Evolutionary conservation across 2,888 invertebrate species (phyloP).

Genomic region (Craniophora ligustri): DNA sequence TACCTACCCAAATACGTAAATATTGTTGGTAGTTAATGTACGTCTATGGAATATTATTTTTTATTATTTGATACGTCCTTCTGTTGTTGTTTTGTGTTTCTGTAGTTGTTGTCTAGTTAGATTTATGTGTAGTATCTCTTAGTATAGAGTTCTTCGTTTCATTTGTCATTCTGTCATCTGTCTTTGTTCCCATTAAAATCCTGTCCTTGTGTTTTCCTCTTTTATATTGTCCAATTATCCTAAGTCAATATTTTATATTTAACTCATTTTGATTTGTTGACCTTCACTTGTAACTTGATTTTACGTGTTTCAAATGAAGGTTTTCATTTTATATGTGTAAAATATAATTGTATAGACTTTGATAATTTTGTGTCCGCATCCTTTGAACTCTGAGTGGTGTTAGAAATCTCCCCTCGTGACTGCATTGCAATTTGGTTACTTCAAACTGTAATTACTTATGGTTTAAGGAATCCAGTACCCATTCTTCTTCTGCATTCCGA

Average conservation of each 20-base stretch:
- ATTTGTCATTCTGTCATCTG: slow-evolving; percentile 55
- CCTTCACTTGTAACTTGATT: slow-evolving; percentile 72
- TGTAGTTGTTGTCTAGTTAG: slow-evolving; percentile 61
- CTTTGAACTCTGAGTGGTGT: slow-evolving; percentile 79
- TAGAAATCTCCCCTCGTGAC: slow-evolving; percentile 88
- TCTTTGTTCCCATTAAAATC: slow-evolving; percentile 53
- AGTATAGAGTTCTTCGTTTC: slow-evolving; percentile 56
- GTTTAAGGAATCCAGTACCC: slow-evolving; percentile 87
- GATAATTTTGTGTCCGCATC: slow-evolving; percentile 58
- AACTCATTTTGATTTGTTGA: slow-evolving; percentile 62
- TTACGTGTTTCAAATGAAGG: slow-evolving; percentile 72
- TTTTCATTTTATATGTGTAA: slow-evolving; percentile 63
- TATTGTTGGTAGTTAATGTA: slow-evolving; percentile 37
- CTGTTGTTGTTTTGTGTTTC: slow-evolving; percentile 51
- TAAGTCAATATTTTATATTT: slow-evolving; percentile 66
- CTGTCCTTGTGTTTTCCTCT: slow-evolving; percentile 51
- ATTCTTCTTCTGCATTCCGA: slow-evolving; percentile 81
- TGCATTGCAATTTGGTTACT: slow-evolving; percentile 89
- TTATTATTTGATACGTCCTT: slow-evolving; percentile 55
- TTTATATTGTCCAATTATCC: slow-evolving; percentile 71
- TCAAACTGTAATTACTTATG: slow-evolving; percentile 88
- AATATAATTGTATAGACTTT: slow-evolving; percentile 67
- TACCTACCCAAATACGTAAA: slow-evolving; percentile 24
- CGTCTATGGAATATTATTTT: slow-evolving; percentile 27
- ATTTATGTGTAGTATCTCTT: slow-evolving; percentile 58